Percentiles rank a stretch among this genome's conserved stretches.
Evolutionary conservation across 30 jellyfish, hydroid and myxozoan genomes (phyloP).

Genomic region (Aurelia sp.): DNA sequence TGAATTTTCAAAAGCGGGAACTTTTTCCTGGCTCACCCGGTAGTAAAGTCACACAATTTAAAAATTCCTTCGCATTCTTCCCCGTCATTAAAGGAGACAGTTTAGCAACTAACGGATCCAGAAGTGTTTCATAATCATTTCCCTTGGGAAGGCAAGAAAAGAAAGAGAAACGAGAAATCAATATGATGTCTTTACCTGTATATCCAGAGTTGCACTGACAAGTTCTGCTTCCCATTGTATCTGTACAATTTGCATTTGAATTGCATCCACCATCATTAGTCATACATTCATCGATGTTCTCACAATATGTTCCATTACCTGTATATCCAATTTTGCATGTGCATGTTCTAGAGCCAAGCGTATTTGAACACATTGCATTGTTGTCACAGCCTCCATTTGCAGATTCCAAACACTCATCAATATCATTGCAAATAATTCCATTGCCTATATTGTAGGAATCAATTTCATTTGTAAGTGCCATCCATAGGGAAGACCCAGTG

Average conservation of each 20-base stretch:
- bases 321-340: constrained; percentile 32
- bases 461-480: background rate
- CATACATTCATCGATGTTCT: constrained; percentile 24
- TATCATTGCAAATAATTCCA: constrained; percentile 34
- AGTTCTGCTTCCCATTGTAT: constrained; percentile 14
- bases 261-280: background rate
- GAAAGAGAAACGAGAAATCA: too few species aligned
- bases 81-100: too few species aligned
- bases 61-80: too few species aligned
- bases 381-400: constrained; percentile 7
- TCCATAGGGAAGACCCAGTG: constrained; percentile 8
- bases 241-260: constrained; percentile 17
- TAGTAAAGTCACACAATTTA: too few species aligned
- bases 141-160: too few species aligned
- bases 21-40: too few species aligned
- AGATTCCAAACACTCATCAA: constrained; percentile 43
- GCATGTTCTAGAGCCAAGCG: constrained; percentile 19
- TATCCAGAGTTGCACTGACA: constrained; percentile 31
- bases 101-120: too few species aligned
- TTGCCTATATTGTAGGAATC: constrained; percentile 1
- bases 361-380: constrained; percentile 31
- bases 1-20: too few species aligned
- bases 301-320: constrained; percentile 58
- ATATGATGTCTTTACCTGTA: background rate
- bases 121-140: too few species aligned